A percentile compares a stretch with the other conserved stretches of the same genome.
Evolutionary conservation across 2,797 vertebrate genomes (phyloP).

Genomic region (Melanotaenia pygmaea): DNA sequence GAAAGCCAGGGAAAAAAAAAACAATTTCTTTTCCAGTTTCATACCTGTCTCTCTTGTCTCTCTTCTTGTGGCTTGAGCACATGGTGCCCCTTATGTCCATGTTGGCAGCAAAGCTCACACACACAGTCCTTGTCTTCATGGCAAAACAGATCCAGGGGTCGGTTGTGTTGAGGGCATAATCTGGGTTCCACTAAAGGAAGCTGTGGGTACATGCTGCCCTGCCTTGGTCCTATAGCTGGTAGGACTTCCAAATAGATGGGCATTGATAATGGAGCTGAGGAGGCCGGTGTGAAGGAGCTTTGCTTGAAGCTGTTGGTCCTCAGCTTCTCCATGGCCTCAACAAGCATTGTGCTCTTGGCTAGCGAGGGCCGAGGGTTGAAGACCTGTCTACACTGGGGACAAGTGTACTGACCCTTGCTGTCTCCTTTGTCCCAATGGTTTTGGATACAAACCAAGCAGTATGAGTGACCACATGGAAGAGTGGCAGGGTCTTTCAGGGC

Average conservation of each 20-base stretch:
- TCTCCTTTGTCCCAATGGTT: constrained; percentile 80
- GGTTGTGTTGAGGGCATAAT: constrained; percentile 73
- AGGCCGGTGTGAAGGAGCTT: constrained; percentile 12
- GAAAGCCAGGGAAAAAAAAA: background rate
- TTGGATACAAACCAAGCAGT: constrained; percentile 83
- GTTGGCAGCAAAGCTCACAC: constrained; percentile 76
- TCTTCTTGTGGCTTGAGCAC: constrained; percentile 73
- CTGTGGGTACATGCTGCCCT: constrained; percentile 73
- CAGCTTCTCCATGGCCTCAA: constrained; percentile 83
- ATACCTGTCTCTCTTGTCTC: constrained; percentile 75
- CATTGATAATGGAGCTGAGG: constrained; percentile 46
- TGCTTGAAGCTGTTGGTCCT: constrained; percentile 63
- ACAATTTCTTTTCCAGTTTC: background rate
- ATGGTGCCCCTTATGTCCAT: constrained; percentile 77
- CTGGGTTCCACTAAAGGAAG: constrained; percentile 61
- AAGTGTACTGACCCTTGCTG: constrained; percentile 70
- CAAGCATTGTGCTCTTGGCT: constrained; percentile 80
- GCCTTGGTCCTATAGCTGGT: constrained; percentile 34
- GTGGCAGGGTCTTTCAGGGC: constrained; percentile 80
- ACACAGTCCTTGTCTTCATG: constrained; percentile 74
- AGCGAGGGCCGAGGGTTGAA: constrained; percentile 81
- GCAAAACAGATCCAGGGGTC: constrained; percentile 80
- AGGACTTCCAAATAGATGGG: constrained; percentile 64
- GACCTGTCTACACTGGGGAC: constrained; percentile 82
- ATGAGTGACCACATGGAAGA: constrained; percentile 85